Evolutionary conservation across 2,113 vertebrate genomes (phyloP).

Genomic region (Myrmophylax atrothorax): DNA sequence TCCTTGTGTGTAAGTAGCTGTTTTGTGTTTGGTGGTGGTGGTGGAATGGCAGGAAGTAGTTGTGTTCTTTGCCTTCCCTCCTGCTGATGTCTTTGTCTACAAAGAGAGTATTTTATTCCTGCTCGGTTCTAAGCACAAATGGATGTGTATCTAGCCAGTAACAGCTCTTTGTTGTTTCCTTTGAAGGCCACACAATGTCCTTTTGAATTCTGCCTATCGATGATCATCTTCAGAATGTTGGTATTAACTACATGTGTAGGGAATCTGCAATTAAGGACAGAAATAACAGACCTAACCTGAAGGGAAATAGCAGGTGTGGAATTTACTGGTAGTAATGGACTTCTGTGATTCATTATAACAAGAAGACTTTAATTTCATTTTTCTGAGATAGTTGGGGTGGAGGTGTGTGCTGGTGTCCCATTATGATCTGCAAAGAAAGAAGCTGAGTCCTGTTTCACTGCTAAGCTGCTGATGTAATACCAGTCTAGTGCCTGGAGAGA

Average conservation of each 20-base stretch:
- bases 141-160: not conserved
- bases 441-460: not conserved
- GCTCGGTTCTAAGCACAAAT: not conserved
- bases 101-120: slow-evolving; percentile 11
- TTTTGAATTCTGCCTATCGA: not conserved
- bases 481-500: slow-evolving; percentile 9
- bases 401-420: not conserved
- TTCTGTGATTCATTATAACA: not conserved
- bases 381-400: not conserved
- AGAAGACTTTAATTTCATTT: not conserved
- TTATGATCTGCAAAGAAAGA: not conserved
- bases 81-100: slow-evolving; percentile 1
- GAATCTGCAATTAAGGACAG: not conserved
- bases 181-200: not conserved
- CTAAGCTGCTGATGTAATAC: slow-evolving; percentile 2
- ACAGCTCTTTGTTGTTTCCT: slow-evolving; percentile 9
- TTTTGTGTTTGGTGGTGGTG: not conserved
- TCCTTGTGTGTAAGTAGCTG: not conserved
- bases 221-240: not conserved
- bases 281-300: not conserved
- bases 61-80: not conserved
- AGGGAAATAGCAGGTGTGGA: not conserved
- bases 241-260: not conserved
- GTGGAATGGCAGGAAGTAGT: not conserved
- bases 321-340: not conserved